phyloP scores from a whole-genome alignment of 2,888 invertebrate genomes.

The Hylaea fasciaria region DNA sequence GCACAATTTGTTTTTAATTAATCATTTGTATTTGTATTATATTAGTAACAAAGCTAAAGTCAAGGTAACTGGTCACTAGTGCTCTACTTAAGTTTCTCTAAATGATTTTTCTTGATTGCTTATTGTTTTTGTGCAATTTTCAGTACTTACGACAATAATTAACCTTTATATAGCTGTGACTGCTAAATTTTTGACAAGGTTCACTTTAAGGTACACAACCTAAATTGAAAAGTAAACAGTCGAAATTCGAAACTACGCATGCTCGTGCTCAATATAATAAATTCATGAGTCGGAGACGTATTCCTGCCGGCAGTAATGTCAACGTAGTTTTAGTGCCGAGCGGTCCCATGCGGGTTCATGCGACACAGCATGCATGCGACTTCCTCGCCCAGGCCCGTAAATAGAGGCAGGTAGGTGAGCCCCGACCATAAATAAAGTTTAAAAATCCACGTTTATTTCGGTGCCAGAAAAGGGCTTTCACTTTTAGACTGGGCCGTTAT shows the following conservation, averaged over 20 bases:
- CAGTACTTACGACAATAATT: no score
- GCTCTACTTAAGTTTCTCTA: no score
- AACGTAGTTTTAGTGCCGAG: conserved; percentile 1
- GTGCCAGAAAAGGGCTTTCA: conserved; percentile 9
- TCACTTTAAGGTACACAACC: background rate
- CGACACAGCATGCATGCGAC: conserved; percentile 6
- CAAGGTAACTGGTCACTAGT: no score
- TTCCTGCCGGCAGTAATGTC: conserved; percentile 10
- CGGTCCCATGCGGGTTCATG: conserved; percentile 22
- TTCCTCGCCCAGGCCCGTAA: conserved; percentile 15
- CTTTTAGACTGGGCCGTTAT: conserved; percentile 16
- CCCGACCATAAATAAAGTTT: conserved; percentile 8
- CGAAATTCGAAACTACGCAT: conserved; percentile 3
- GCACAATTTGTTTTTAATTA: no score
- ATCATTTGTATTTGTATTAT: background rate
- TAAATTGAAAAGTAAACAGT: conserved; percentile 10
- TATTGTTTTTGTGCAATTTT: no score
- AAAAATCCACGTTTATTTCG: conserved; percentile 23
- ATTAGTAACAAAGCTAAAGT: no score
- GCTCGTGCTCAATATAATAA: conserved; percentile 5
- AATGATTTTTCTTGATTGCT: no score
- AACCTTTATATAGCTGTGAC: no score
- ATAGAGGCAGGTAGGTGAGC: conserved; percentile 19
- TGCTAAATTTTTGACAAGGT: conserved; percentile 1
- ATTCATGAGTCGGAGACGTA: conserved; percentile 18